These are phyloP conservation scores for Hypocryptadius cinnamomeus DNA, from an alignment of 2,113 vertebrate genomes.

Conservation along the genomic window DNA sequence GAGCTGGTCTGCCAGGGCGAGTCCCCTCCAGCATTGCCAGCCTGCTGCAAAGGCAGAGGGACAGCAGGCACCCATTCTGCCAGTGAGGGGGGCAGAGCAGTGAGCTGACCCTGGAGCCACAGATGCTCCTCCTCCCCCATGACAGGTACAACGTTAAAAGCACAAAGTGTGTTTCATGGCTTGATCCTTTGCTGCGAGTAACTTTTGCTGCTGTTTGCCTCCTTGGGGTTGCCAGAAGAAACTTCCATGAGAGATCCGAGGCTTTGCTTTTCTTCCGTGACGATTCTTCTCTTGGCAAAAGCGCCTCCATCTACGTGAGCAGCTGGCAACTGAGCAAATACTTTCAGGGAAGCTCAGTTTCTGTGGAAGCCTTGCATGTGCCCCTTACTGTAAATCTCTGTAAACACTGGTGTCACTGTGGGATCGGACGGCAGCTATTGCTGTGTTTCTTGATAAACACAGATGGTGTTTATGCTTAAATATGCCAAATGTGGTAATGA, in stretches of 20 bases:
- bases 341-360: conserved; percentile 1
- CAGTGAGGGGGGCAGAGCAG: accelerated
- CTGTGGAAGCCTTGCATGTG: neutral
- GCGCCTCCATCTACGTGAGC: neutral
- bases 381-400: conserved; percentile 7
- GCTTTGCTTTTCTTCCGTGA: neutral
- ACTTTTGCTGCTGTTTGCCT: neutral
- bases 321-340: conserved; percentile 12
- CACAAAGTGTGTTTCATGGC: neutral
- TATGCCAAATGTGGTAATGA: conserved; percentile 52
- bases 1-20: accelerated
- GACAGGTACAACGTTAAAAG: neutral
- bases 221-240: neutral
- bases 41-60: neutral
- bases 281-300: conserved; percentile 20
- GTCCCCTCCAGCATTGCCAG: neutral
- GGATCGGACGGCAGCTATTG: neutral
- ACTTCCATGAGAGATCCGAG: neutral
- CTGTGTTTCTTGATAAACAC: conserved; percentile 39
- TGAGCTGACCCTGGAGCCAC: accelerated
- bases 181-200: neutral
- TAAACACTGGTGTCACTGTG: conserved; percentile 36
- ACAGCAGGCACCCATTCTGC: neutral
- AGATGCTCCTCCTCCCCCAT: neutral
- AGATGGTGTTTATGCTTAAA: conserved; percentile 59